A percentile compares a stretch with the other conserved stretches of the same genome.
These are phyloP conservation scores for Bradysia coprophila DNA, from an alignment of 1,140 invertebrate genomes.

Conservation along the genomic window DNA sequence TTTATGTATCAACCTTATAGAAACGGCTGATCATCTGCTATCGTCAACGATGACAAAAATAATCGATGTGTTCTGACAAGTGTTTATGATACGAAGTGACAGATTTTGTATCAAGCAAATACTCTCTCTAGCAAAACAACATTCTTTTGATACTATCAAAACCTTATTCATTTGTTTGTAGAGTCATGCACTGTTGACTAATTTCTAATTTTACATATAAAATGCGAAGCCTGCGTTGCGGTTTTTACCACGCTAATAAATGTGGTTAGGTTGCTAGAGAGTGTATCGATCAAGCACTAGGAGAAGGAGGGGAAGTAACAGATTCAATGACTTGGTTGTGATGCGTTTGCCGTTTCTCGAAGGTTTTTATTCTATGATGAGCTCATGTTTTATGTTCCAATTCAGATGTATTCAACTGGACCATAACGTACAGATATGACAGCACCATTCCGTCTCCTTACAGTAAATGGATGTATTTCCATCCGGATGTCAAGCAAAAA, in stretches of 20 bases:
- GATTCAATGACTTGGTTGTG: no score
- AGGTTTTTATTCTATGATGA: neutral
- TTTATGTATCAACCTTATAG: neutral
- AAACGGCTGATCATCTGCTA: neutral
- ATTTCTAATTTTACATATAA: no score
- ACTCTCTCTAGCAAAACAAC: no score
- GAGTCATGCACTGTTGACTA: no score
- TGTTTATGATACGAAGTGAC: neutral
- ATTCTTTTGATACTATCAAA: neutral
- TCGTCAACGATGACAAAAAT: neutral
- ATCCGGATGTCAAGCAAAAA: conserved; percentile 12
- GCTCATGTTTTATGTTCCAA: neutral
- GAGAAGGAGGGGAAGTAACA: no score
- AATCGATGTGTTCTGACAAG: no score
- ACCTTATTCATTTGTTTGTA: no score
- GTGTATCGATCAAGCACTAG: no score
- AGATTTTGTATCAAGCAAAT: neutral
- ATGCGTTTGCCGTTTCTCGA: neutral
- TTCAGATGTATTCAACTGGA: conserved; percentile 36
- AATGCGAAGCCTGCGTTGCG: no score
- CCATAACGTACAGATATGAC: conserved; percentile 39
- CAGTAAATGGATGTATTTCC: conserved; percentile 16
- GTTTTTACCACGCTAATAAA: no score
- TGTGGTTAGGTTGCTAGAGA: no score
- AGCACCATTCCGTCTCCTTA: conserved; percentile 7